These are phyloP conservation scores for Netelia melanura DNA, from an alignment of 2,888 invertebrate genomes.

Conservation along the genomic window DNA sequence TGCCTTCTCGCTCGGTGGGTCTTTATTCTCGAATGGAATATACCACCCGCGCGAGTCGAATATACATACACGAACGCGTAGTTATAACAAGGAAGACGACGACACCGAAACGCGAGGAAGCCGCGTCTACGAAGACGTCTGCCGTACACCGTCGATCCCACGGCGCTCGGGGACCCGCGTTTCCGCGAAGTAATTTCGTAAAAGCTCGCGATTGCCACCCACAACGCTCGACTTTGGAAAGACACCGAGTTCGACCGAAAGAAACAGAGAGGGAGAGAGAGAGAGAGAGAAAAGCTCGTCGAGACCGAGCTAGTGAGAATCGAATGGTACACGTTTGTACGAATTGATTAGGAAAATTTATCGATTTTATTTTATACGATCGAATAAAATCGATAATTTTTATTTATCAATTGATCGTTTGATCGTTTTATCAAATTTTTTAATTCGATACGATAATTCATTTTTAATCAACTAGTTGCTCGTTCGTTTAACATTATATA, in stretches of 20 bases:
- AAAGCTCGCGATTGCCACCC: slow-evolving; percentile 65
- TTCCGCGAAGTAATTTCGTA: slow-evolving; percentile 66
- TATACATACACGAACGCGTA: too few relatives aligned
- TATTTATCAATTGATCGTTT: too few relatives aligned
- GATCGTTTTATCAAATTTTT: not conserved
- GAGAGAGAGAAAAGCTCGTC: not conserved
- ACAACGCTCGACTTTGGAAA: slow-evolving; percentile 28
- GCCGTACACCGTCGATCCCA: slow-evolving; percentile 38
- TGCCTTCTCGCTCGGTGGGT: not conserved
- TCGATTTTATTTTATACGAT: not conserved
- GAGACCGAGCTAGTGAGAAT: slow-evolving; percentile 17
- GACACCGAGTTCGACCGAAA: slow-evolving; percentile 1
- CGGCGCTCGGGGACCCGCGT: slow-evolving; percentile 9
- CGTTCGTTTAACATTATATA: not conserved
- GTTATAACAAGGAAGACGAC: slow-evolving; percentile 24
- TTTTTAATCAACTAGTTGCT: not conserved
- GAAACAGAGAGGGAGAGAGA: not conserved
- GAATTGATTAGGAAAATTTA: not conserved
- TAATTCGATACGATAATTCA: not conserved
- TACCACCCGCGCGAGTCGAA: too few relatives aligned
- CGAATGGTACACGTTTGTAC: not conserved
- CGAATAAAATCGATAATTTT: too few relatives aligned
- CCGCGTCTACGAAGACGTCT: slow-evolving; percentile 64
- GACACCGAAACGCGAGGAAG: slow-evolving; percentile 27
- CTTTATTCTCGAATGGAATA: slow-evolving; percentile 10